These are phyloP conservation scores for Lepidurus apus DNA, from an alignment of 1,140 invertebrate genomes.

Conservation along the genomic window DNA sequence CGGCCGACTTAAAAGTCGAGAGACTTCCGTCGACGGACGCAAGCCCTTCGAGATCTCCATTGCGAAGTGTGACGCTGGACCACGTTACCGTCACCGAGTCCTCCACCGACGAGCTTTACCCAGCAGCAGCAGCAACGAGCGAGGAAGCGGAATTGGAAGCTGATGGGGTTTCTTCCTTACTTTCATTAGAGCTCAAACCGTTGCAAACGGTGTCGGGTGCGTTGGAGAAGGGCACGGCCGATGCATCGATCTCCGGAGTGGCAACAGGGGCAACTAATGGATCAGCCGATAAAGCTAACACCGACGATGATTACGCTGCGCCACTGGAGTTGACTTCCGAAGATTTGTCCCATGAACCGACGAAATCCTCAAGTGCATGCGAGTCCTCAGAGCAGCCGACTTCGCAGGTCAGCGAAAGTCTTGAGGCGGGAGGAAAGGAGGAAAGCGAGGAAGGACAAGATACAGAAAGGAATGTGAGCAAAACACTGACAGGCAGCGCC, in stretches of 20 bases:
- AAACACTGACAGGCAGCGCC: background rate
- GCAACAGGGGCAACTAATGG: constrained; percentile 33
- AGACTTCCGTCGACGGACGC: background rate
- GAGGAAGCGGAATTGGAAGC: background rate
- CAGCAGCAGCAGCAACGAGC: constrained; percentile 34
- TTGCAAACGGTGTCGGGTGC: constrained; percentile 32
- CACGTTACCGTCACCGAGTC: background rate
- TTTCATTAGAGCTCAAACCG: constrained; percentile 24
- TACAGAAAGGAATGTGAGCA: background rate
- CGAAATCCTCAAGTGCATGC: background rate
- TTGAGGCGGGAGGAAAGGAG: constrained; percentile 33
- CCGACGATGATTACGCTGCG: background rate
- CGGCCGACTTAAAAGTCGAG: background rate
- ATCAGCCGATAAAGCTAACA: constrained; percentile 7
- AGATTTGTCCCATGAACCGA: background rate
- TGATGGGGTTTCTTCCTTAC: background rate
- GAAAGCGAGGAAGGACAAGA: constrained; percentile 7
- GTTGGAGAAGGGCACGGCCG: constrained; percentile 25
- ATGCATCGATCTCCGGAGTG: constrained; percentile 34
- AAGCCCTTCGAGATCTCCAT: background rate
- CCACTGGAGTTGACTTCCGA: background rate
- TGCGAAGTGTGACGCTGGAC: background rate
- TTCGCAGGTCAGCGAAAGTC: constrained; percentile 12
- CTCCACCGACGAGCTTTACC: constrained; percentile 27
- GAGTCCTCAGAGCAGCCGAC: background rate